Evolutionary conservation across 2,113 vertebrate genomes (phyloP).

Genomic region (Bos javanicus): DNA sequence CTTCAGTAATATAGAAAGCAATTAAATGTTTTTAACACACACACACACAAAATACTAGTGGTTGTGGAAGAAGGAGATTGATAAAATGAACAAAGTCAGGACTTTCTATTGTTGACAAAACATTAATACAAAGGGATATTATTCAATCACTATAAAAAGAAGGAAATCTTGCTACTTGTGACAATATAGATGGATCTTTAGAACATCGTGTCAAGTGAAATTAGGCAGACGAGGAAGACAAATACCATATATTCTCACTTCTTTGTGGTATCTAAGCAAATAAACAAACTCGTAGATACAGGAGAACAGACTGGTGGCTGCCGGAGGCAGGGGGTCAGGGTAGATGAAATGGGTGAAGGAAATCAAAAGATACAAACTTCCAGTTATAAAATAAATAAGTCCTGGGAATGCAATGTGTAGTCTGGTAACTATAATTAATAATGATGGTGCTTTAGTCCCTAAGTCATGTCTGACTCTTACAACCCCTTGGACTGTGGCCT

Average conservation of each 20-base stretch:
- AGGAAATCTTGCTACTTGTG: not conserved
- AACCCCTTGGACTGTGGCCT: not conserved
- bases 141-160: not conserved
- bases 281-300: not conserved
- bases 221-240: not conserved
- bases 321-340: not conserved
- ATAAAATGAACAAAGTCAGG: not conserved
- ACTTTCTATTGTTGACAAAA: not conserved
- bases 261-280: not conserved
- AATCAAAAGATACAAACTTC: not conserved
- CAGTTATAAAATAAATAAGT: not conserved
- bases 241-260: not conserved
- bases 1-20: not conserved
- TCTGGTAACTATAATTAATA: not conserved
- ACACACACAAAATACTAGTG: not conserved
- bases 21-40: not conserved
- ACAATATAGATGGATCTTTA: not conserved
- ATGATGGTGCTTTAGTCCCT: not conserved
- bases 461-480: not conserved
- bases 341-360: not conserved
- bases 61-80: not conserved
- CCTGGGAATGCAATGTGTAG: not conserved
- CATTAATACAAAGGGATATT: not conserved
- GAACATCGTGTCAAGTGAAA: not conserved
- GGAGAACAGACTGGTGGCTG: not conserved